phyloP scores from a whole-genome alignment of 1,140 invertebrate species.

The Muscidifurax raptorellus region DNA sequence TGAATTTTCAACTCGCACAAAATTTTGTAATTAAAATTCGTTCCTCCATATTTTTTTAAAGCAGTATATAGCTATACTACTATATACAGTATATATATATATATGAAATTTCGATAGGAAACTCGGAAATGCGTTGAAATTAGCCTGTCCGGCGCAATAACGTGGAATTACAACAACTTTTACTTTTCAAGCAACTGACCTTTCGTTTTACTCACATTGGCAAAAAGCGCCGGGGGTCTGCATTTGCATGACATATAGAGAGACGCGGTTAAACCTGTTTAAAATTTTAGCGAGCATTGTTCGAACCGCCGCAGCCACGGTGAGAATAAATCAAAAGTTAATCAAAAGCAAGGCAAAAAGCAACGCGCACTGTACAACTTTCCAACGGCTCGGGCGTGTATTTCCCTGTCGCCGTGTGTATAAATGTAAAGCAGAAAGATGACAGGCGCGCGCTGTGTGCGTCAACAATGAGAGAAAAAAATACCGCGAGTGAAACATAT shows the following conservation, averaged over 20 bases:
- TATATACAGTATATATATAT: too few relatives aligned
- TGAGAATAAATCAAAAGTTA: not conserved
- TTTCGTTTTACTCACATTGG: not conserved
- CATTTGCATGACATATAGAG: not conserved
- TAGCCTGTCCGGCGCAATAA: not conserved
- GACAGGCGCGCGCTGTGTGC: not conserved
- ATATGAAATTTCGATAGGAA: too few relatives aligned
- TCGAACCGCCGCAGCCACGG: not conserved
- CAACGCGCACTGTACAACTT: too few relatives aligned
- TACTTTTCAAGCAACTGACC: constrained; percentile 29
- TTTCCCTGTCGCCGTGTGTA: not conserved
- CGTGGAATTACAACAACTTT: constrained; percentile 8
- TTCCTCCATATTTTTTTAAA: too few relatives aligned
- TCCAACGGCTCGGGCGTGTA: too few relatives aligned
- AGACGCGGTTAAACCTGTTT: not conserved
- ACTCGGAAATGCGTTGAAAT: too few relatives aligned
- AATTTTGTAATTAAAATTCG: too few relatives aligned
- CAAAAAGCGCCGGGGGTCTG: not conserved
- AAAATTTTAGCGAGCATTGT: not conserved
- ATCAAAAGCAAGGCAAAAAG: not conserved
- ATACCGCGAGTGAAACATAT: not conserved
- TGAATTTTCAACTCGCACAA: too few relatives aligned
- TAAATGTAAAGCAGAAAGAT: constrained; percentile 4
- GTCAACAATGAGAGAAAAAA: not conserved
- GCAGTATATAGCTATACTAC: too few relatives aligned